Percentiles rank a stretch among this genome's conserved stretches.
Conservation (phyloP, 2,888 invertebrate species). For the Cenopis cana region DNA sequence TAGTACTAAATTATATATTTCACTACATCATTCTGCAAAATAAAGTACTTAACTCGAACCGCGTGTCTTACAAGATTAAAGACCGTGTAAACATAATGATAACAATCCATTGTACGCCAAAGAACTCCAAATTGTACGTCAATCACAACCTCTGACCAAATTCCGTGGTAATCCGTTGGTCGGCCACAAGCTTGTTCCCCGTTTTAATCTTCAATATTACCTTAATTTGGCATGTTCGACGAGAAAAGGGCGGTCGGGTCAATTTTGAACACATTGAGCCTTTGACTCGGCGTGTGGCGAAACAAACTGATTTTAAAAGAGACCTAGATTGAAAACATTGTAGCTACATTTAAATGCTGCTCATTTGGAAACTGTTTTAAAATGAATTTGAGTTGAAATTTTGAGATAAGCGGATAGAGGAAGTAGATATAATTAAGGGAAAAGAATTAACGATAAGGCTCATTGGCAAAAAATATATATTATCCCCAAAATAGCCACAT, state of each 20-base stretch:
- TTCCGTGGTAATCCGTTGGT: constrained; percentile 49
- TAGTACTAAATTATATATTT: constrained; percentile 10
- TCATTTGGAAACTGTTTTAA: neutral
- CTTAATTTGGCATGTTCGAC: constrained; percentile 65
- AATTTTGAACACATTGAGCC: constrained; percentile 52
- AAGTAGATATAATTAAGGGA: too few species aligned
- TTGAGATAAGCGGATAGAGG: neutral
- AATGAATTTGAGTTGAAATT: neutral
- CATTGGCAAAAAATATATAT: too few species aligned
- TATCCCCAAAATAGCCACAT: too few species aligned
- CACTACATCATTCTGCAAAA: constrained; percentile 3
- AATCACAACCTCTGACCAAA: constrained; percentile 67
- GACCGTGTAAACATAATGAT: constrained; percentile 67
- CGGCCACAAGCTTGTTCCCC: constrained; percentile 47
- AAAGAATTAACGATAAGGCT: too few species aligned
- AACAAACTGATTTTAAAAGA: constrained; percentile 36
- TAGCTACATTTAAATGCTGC: neutral
- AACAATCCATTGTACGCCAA: constrained; percentile 61
- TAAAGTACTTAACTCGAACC: constrained; percentile 11
- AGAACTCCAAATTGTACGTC: constrained; percentile 68
- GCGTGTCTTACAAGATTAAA: constrained; percentile 51
- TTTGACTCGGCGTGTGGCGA: constrained; percentile 54
- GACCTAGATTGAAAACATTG: constrained; percentile 1
- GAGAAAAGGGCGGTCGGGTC: constrained; percentile 61
- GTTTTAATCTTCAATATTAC: constrained; percentile 61